Conservation (phyloP, 2,888 invertebrate species). For the Eupithecia insigniata region DNA sequence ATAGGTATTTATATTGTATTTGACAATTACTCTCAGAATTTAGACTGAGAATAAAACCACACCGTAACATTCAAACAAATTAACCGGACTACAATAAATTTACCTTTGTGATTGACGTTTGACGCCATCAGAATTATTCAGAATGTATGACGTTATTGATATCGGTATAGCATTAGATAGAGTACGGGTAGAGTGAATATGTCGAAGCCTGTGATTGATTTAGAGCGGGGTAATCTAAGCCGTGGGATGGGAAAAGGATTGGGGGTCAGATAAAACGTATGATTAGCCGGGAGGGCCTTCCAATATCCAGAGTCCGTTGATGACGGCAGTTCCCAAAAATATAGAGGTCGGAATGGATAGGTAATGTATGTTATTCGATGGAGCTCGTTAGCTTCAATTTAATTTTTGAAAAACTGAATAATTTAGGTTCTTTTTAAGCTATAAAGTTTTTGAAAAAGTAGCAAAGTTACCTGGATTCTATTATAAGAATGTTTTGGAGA, state of each 20-base stretch:
- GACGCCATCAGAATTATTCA: neutral
- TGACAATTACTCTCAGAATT: neutral
- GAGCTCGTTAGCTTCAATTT: neutral
- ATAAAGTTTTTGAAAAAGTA: neutral
- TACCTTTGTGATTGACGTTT: neutral
- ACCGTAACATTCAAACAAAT: too few species aligned
- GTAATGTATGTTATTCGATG: constrained; percentile 6
- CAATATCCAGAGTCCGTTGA: constrained; percentile 2
- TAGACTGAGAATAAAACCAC: neutral
- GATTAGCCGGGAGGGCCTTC: constrained; percentile 21
- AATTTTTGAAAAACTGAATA: neutral
- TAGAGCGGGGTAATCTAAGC: constrained; percentile 11
- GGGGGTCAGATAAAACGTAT: constrained; percentile 18
- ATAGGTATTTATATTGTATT: too few species aligned
- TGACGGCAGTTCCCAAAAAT: neutral
- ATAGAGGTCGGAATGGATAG: neutral
- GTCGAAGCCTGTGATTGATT: constrained; percentile 36
- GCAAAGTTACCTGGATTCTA: neutral
- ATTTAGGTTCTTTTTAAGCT: neutral
- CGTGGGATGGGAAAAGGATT: constrained; percentile 32
- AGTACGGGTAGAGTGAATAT: constrained; percentile 24
- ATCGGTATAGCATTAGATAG: constrained; percentile 7
- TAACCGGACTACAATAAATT: neutral
- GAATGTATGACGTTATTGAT: constrained; percentile 4
- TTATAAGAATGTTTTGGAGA: neutral